phyloP scores from a whole-genome alignment of 2,888 invertebrate genomes.

The Emmelina monodactyla region DNA sequence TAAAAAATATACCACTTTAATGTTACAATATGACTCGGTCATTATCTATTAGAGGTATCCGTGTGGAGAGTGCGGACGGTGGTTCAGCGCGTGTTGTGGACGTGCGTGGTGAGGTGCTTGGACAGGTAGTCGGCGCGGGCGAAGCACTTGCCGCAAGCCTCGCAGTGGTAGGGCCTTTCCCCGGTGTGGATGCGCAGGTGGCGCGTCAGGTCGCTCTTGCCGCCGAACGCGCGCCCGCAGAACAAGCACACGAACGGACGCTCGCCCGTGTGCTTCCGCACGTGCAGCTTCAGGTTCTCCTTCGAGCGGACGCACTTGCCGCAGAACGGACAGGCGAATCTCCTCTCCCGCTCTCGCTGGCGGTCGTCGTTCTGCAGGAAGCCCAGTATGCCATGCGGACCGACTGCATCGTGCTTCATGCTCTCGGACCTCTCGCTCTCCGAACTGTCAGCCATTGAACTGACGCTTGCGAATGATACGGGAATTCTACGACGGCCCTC shows the following conservation, averaged over 20 bases:
- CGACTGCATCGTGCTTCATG: conserved; percentile 60
- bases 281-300: conserved; percentile 87
- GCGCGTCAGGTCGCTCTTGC: conserved; percentile 86
- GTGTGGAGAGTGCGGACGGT: conserved; percentile 36
- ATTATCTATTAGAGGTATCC: conserved; percentile 31
- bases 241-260: conserved; percentile 91
- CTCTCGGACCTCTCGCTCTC: conserved; percentile 52
- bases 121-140: conserved; percentile 90
- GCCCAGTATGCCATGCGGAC: conserved; percentile 66
- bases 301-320: conserved; percentile 89
- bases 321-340: conserved; percentile 89
- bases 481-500: conserved; percentile 41
- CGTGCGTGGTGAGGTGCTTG: conserved; percentile 90
- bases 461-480: conserved; percentile 60
- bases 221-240: conserved; percentile 88
- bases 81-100: conserved; percentile 74
- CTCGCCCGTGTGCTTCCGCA: conserved; percentile 86
- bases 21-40: conserved; percentile 45
- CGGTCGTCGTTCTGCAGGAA: conserved; percentile 69
- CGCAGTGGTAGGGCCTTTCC: conserved; percentile 89
- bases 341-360: conserved; percentile 71
- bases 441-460: conserved; percentile 61
- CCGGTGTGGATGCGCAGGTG: conserved; percentile 89
- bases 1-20: conserved; percentile 61
- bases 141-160: conserved; percentile 91